Evolutionary conservation across 2,888 invertebrate genomes (phyloP).

Genomic region (Heliconius erato): DNA sequence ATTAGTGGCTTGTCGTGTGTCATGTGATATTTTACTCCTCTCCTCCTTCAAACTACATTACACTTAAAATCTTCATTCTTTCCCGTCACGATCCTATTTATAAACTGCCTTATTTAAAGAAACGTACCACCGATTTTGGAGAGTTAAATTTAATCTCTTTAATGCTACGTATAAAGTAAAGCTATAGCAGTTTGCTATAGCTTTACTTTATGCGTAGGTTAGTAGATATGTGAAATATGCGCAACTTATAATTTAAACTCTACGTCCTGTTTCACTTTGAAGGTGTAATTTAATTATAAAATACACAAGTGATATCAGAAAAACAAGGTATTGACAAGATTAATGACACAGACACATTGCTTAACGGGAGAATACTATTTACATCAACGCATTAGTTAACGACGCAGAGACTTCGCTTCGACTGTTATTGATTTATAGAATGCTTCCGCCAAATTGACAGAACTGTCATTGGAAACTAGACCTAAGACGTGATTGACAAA

Average conservation of each 20-base stretch:
- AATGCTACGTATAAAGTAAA: too few species aligned
- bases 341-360: conserved; percentile 67
- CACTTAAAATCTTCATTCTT: conserved; percentile 75
- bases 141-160: conserved; percentile 36
- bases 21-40: conserved; percentile 79
- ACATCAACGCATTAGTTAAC: conserved; percentile 78
- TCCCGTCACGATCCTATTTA: conserved; percentile 77
- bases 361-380: conserved; percentile 64
- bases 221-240: conserved; percentile 23
- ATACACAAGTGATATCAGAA: conserved; percentile 65
- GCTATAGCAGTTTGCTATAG: too few species aligned
- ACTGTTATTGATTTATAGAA: conserved; percentile 33
- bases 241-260: conserved; percentile 32
- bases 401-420: conserved; percentile 64
- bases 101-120: conserved; percentile 77
- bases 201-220: background rate
- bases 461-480: background rate
- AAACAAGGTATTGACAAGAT: conserved; percentile 75
- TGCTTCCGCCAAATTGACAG: background rate
- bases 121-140: conserved; percentile 59
- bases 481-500: background rate
- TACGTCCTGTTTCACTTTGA: conserved; percentile 46
- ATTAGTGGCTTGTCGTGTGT: conserved; percentile 81
- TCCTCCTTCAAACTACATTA: conserved; percentile 67
- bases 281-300: conserved; percentile 58